Base-by-base conservation (phyloP, 2,888 invertebrate species). In the Synanthedon tipuliformis region DNA sequence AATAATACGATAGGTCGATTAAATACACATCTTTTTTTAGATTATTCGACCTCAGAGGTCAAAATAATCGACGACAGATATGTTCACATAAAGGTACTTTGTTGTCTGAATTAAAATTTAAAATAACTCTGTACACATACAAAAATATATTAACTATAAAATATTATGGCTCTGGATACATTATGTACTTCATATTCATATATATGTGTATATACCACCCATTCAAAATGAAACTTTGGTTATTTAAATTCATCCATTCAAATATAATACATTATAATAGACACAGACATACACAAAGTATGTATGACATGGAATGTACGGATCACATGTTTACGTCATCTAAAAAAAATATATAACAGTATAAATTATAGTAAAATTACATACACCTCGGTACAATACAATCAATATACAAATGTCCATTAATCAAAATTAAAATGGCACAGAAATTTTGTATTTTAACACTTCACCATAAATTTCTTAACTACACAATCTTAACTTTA, bases 101-200 rank as follows among this genome's bases (percentile, higher is more conserved):
- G 63, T 67, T 66, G 65, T 68, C 58, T 69, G 67, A 69, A 68
- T 13, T 63, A 71, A 73, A 63, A 65, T 63, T 66, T 68, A 70
- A 70, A 70, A 63, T 69, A 71, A 75, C 65, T 78, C 77, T 81
- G 73, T 81, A 82, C 77, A 81, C 54, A 73, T 82, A 81, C 68
- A 81, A 81, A 83, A 82, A 81, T 81, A 83, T 71, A 69, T 78
- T 75, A 77, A 76, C 67, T 73, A 75, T 75, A 68, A 66, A 48
- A 75, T 73, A 77, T 77, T 77, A 81, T 79, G 71, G 73, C 72
- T 69, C 68, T 73, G 60, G 61, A 66, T 68, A 66, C 67, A 68
- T 64, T 61, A 59, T 57, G 61, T 60, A 56, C 55, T 58, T 54
- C 41, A 53, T 50, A 53, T 62, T 23, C 23, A 23, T 23, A 23